Evolutionary conservation across 2,888 invertebrate species (phyloP).

Genomic region (Ptilodon capucinus): DNA sequence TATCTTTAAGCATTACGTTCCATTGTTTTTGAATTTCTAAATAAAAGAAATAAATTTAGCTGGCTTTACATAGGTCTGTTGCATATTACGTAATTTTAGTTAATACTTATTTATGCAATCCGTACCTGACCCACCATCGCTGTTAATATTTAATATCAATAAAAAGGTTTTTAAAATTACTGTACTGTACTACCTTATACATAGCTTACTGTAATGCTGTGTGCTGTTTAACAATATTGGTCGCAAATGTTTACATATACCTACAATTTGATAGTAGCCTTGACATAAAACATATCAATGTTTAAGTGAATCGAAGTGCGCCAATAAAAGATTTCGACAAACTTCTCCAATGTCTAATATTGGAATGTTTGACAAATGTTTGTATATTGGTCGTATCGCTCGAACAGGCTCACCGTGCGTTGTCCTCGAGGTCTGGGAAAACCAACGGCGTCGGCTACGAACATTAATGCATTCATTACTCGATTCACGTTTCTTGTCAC

Average conservation of each 20-base stretch:
- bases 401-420: slow-evolving; percentile 12
- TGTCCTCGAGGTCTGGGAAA: slow-evolving; percentile 34
- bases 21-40: too few relatives aligned
- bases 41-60: too few relatives aligned
- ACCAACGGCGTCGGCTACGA: slow-evolving; percentile 22
- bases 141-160: too few relatives aligned
- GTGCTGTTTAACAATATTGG: too few relatives aligned
- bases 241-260: background rate
- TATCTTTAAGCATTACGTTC: background rate
- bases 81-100: too few relatives aligned
- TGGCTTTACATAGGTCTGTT: too few relatives aligned
- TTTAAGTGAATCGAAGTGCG: too few relatives aligned
- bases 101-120: too few relatives aligned
- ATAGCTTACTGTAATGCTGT: too few relatives aligned
- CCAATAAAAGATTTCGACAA: background rate
- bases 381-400: background rate
- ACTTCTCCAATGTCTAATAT: background rate
- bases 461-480: slow-evolving; percentile 28
- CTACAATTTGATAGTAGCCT: background rate
- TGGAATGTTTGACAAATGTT: background rate
- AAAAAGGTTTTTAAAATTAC: too few relatives aligned
- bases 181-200: too few relatives aligned
- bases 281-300: background rate
- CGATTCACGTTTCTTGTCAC: slow-evolving; percentile 26
- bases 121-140: too few relatives aligned